Evolutionary conservation across 2,888 invertebrate species (phyloP), one percentile per base, ranked within the genome.

Genomic region (Ornithoptera priamus): DNA sequence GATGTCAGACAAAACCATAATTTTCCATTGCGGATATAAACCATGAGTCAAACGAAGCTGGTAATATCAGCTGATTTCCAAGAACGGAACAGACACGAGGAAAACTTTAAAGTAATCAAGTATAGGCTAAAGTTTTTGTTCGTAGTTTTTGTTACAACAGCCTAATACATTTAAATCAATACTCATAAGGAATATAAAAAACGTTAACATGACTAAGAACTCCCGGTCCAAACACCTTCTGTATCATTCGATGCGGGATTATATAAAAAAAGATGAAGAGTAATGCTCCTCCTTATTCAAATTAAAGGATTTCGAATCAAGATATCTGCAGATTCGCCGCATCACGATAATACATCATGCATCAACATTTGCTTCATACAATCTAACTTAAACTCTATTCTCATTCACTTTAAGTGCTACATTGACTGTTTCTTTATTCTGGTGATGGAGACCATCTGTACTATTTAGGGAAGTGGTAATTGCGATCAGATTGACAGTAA

Each of bases 221-320:
- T 58, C 57, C 39, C 42, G 67, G 64, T 70, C 67, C 67, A 67
- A 70, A 70, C 67, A 70, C 64, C 70, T 70, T 64, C 67, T 64
- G 70, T 67, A 61, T 69, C 64, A 68, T 64, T 64, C 60, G 56
- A 61, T 20, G 57, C 39, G 18, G 53, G 5, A 30, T 30, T 30
- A 30, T 30, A 30, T 30, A 30, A 66, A 70, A 62, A 64, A 70
- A 66, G 15, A 59, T 20, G 60, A 56, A 58, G 61, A 58, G 62
- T 70, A 70, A 70, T 70, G 66, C 62, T 61, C 46, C 46, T 46
- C 67, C 70, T 63, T 67, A 67, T 70, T 67, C 63, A 67, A 70
- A 64, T 62, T 70, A 66, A 70, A 67, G 70, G 70, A 70, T 70
- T 67, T 59, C 53, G 58, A 70, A 70, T 70, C 70, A 70, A 70